Percentiles rank a stretch among this genome's conserved stretches.
These are phyloP conservation scores for Platycheirus albimanus DNA, from an alignment of 2,888 invertebrate species.

Conservation along the genomic window DNA sequence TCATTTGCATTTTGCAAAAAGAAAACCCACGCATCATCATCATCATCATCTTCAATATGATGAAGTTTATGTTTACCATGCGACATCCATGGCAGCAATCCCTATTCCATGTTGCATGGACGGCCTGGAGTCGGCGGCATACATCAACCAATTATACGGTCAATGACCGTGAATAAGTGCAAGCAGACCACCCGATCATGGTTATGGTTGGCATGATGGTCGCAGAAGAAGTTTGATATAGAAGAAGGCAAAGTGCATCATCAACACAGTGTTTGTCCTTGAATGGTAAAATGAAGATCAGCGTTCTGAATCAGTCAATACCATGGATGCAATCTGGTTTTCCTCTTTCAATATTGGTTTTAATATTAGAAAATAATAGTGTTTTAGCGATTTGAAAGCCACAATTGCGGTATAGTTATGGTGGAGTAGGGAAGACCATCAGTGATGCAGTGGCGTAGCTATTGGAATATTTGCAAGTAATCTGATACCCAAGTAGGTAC, in stretches of 20 bases:
- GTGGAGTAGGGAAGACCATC: too few relatives aligned
- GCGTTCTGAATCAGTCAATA: constrained; percentile 8
- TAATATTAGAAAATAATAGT: not conserved
- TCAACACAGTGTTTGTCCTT: constrained; percentile 25
- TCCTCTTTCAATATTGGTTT: constrained; percentile 26
- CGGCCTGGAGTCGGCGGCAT: constrained; percentile 44
- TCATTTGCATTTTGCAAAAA: constrained; percentile 36
- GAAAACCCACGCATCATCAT: constrained; percentile 29
- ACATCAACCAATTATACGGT: constrained; percentile 65
- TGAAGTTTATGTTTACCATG: constrained; percentile 31
- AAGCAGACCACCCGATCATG: constrained; percentile 55
- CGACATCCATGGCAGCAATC: constrained; percentile 37
- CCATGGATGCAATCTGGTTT: constrained; percentile 24
- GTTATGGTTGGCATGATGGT: constrained; percentile 16
- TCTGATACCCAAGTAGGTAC: too few relatives aligned
- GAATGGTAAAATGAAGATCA: constrained; percentile 21
- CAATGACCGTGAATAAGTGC: constrained; percentile 49
- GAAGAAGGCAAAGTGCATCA: not conserved
- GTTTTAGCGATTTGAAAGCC: too few relatives aligned
- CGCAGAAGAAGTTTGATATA: not conserved
- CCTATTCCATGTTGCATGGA: not conserved
- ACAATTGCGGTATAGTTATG: too few relatives aligned
- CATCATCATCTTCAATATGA: too few relatives aligned
- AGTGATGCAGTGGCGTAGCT: too few relatives aligned
- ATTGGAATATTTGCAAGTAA: too few relatives aligned